phyloP scores from a whole-genome alignment of 2,113 vertebrate genomes.

The Athene noctua region DNA sequence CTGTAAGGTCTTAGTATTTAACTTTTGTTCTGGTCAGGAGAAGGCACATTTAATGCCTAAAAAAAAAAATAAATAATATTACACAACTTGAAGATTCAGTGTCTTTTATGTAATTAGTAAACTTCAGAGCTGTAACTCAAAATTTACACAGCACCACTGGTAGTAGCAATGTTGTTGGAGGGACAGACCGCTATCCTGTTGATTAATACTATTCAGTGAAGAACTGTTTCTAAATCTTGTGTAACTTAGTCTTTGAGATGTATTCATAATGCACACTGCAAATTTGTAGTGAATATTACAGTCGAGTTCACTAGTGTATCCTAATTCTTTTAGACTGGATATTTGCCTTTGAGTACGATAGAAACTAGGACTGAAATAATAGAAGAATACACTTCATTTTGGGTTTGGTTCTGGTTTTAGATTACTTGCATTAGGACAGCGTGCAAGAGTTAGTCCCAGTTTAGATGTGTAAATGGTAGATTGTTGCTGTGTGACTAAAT shows the following conservation, averaged over 20 bases:
- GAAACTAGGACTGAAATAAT: not conserved
- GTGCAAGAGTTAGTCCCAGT: not conserved
- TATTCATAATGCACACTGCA: not conserved
- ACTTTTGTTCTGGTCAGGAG: not conserved
- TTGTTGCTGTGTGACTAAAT: not conserved
- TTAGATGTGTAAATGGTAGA: not conserved
- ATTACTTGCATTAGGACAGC: not conserved
- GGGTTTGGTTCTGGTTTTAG: not conserved
- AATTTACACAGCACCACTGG: not conserved
- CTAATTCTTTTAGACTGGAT: not conserved
- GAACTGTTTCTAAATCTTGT: not conserved
- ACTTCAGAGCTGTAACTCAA: not conserved
- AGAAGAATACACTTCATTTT: not conserved
- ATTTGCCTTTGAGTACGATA: not conserved
- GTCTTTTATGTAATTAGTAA: not conserved
- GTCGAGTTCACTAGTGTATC: not conserved
- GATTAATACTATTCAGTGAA: not conserved
- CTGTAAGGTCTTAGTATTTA: not conserved
- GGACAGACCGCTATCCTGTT: not conserved
- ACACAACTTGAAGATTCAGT: not conserved
- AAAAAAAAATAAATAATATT: not conserved
- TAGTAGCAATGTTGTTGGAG: not conserved
- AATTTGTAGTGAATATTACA: not conserved
- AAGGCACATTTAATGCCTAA: not conserved
- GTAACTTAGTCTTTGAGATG: not conserved